These are phyloP conservation scores for Brachyhypopomus occidentalis DNA, from an alignment of 2,113 vertebrate species.

Conservation along the genomic window DNA sequence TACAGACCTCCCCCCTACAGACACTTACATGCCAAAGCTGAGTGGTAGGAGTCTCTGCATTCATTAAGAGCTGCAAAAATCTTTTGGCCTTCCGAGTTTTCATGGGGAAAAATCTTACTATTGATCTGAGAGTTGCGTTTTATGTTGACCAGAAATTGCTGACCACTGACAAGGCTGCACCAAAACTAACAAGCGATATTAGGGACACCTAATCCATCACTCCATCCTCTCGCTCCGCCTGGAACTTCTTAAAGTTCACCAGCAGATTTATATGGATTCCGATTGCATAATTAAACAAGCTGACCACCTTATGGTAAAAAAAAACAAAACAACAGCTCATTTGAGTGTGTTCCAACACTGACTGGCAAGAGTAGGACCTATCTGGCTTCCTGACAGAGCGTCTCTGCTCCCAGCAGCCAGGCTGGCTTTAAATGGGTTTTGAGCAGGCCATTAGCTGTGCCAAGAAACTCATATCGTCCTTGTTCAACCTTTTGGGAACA, in stretches of 20 bases:
- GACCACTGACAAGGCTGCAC: constrained; percentile 43
- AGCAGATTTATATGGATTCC: background rate
- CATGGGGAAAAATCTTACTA: constrained; percentile 40
- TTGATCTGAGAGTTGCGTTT: constrained; percentile 51
- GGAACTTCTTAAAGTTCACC: background rate
- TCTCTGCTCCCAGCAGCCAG: too few species aligned
- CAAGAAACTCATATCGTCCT: too few species aligned
- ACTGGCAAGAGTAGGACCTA: too few species aligned
- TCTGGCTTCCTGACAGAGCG: too few species aligned
- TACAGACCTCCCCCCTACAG: background rate
- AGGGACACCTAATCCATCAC: background rate
- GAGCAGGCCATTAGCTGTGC: too few species aligned
- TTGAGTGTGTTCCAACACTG: constrained; percentile 13
- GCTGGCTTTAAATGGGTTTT: too few species aligned
- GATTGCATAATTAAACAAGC: background rate
- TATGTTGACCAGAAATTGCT: constrained; percentile 44
- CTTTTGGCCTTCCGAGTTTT: constrained; percentile 46
- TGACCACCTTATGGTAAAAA: background rate
- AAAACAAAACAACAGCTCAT: background rate
- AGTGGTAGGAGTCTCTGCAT: constrained; percentile 31
- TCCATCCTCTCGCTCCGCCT: background rate
- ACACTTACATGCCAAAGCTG: constrained; percentile 7
- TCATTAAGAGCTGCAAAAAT: constrained; percentile 52
- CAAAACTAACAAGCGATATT: constrained; percentile 26
- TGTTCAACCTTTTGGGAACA: too few species aligned